phyloP scores from a whole-genome alignment of 2,888 invertebrate genomes.

The Neoitamus cyanurus region DNA sequence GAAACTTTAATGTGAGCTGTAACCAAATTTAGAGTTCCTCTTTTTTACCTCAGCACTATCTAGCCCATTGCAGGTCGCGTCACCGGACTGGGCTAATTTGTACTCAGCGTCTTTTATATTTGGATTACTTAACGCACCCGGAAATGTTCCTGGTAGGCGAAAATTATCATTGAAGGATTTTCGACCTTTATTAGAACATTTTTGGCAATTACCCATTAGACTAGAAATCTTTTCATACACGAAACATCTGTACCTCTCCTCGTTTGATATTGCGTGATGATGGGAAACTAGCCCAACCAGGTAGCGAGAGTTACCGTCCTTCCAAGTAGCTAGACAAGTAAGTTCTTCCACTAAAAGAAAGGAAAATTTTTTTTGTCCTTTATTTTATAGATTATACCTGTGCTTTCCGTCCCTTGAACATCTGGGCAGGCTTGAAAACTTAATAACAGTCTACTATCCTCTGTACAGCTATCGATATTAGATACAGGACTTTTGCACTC shows the following conservation, averaged over 20 bases:
- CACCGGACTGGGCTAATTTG: slow-evolving; percentile 89
- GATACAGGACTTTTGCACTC: slow-evolving; percentile 91
- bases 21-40: not conserved
- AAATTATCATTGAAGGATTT: not conserved
- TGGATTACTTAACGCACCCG: slow-evolving; percentile 63
- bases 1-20: slow-evolving; percentile 5
- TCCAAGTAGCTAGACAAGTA: slow-evolving; percentile 92
- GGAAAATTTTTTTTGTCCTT: not conserved
- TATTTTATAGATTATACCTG: slow-evolving; percentile 70
- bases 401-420: slow-evolving; percentile 89
- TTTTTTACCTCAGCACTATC: slow-evolving; percentile 81
- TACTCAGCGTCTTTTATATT: slow-evolving; percentile 74
- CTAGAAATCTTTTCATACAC: slow-evolving; percentile 88
- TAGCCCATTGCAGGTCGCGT: slow-evolving; percentile 92
- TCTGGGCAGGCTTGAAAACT: slow-evolving; percentile 95
- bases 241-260: slow-evolving; percentile 94
- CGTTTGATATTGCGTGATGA: slow-evolving; percentile 89
- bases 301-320: slow-evolving; percentile 91
- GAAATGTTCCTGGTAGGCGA: slow-evolving; percentile 49
- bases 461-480: slow-evolving; percentile 93
- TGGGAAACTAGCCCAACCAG: slow-evolving; percentile 90
- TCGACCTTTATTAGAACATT: not conserved
- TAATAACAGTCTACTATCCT: slow-evolving; percentile 88
- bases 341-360: slow-evolving; percentile 83
- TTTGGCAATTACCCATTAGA: slow-evolving; percentile 67